Percentiles rank a stretch among this genome's conserved stretches.
Conservation (phyloP, 1,140 invertebrate species). For the Temnothorax nylanderi region DNA sequence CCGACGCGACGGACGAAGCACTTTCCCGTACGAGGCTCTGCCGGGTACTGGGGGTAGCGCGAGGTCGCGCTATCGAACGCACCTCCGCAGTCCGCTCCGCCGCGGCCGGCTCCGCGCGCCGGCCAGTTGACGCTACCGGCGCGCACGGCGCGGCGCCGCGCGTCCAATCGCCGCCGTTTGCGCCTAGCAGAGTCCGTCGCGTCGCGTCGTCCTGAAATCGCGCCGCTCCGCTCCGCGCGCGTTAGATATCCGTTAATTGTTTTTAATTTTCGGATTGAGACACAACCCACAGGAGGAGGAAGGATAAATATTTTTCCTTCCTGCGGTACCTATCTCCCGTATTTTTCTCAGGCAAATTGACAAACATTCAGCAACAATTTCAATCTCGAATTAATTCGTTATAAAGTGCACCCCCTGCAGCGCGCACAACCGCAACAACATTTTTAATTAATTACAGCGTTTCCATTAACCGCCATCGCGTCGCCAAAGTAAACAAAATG, state of each 20-base stretch:
- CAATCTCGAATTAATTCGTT: conserved; percentile 48
- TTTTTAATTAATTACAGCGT: conserved; percentile 48
- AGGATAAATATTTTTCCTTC: neutral
- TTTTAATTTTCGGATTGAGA: conserved; percentile 27
- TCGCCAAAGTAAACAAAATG: neutral
- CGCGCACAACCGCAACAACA: neutral
- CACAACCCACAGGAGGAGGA: too few species aligned
- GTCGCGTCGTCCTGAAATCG: conserved; percentile 64
- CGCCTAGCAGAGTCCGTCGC: neutral
- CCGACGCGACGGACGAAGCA: conserved; percentile 72
- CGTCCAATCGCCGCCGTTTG: conserved; percentile 20
- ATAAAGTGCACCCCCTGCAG: neutral
- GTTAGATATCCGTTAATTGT: neutral
- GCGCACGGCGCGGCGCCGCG: conserved; percentile 47
- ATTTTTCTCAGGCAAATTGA: conserved; percentile 22
- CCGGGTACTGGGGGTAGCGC: conserved; percentile 82
- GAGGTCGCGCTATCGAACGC: conserved; percentile 84
- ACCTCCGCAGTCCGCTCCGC: conserved; percentile 65
- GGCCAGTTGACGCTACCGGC: conserved; percentile 73
- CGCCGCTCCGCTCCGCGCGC: neutral
- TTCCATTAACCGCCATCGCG: conserved; percentile 1
- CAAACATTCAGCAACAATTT: conserved; percentile 31
- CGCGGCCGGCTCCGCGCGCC: conserved; percentile 63
- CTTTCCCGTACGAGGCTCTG: conserved; percentile 81
- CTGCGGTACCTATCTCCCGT: neutral